A percentile compares a stretch with the other conserved stretches of the same genome.
These are phyloP conservation scores for Drosophila hamatofila DNA, from an alignment of 2,888 invertebrate genomes.

Conservation along the genomic window DNA sequence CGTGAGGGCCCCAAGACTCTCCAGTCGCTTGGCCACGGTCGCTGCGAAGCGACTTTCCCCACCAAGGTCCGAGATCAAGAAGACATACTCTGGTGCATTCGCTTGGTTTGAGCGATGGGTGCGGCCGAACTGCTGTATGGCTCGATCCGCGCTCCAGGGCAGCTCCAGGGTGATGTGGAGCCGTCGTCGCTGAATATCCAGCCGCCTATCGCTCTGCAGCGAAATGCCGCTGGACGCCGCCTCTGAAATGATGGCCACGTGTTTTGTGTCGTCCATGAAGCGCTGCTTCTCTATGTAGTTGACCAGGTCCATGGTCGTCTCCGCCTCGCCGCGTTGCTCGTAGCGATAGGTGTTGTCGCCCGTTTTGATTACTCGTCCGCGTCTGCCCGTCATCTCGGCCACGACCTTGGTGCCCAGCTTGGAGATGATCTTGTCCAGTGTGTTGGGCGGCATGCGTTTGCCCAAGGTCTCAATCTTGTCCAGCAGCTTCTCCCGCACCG, in stretches of 20 bases:
- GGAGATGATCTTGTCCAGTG: conserved; percentile 98
- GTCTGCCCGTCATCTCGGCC: conserved; percentile 99
- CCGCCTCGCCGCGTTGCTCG: conserved; percentile 96
- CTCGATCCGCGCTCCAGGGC: conserved; percentile 99
- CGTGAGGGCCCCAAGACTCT: conserved; percentile 96
- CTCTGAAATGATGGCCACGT: conserved; percentile 99
- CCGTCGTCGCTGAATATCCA: conserved; percentile 94
- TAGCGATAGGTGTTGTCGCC: conserved; percentile 96
- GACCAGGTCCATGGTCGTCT: conserved; percentile 97
- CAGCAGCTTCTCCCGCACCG: conserved; percentile 96
- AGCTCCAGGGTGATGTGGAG: conserved; percentile 99
- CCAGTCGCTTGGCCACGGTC: conserved; percentile 97
- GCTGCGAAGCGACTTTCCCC: conserved; percentile 99
- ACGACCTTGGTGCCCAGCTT: conserved; percentile 99
- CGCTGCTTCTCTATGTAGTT: conserved; percentile 95
- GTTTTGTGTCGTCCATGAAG: conserved; percentile 99
- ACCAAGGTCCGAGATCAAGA: conserved; percentile 98
- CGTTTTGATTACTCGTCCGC: conserved; percentile 95
- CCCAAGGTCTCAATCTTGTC: conserved; percentile 94
- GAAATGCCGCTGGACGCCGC: conserved; percentile 99
- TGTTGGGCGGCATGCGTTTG: conserved; percentile 96
- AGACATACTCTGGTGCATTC: conserved; percentile 99
- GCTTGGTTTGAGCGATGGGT: conserved; percentile 99
- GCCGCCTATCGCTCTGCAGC: conserved; percentile 97
- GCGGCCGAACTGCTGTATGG: conserved; percentile 99